A percentile compares a stretch with the other conserved stretches of the same genome.
Evolutionary conservation across 2,797 vertebrate species (phyloP).

Genomic region (Silurus lanzhouensis): DNA sequence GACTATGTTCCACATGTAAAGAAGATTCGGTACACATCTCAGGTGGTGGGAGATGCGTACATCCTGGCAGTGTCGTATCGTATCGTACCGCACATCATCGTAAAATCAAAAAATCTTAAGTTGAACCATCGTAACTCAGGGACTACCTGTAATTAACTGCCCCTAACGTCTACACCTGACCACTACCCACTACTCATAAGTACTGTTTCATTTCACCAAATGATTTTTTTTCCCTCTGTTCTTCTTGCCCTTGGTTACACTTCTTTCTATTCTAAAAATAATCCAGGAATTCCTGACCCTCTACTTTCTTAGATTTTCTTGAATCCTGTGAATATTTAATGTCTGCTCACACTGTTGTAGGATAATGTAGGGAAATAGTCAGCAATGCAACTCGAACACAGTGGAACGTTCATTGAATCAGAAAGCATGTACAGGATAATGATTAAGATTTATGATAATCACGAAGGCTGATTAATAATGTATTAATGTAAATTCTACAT

Average conservation of each 20-base stretch:
- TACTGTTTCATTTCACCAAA: too few species aligned
- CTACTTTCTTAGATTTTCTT: not conserved
- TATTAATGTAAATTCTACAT: slow-evolving; percentile 2
- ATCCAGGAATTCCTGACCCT: not conserved
- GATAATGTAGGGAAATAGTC: not conserved
- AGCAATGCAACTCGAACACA: slow-evolving; percentile 5
- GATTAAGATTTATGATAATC: slow-evolving; percentile 25
- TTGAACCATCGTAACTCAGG: too few species aligned
- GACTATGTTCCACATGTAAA: too few species aligned
- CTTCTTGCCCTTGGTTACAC: not conserved
- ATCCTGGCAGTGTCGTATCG: too few species aligned
- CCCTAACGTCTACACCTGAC: too few species aligned
- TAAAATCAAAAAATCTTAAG: too few species aligned
- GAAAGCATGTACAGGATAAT: not conserved
- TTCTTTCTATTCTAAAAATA: not conserved
- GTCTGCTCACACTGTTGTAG: not conserved
- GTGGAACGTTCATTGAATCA: not conserved
- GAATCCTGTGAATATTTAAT: slow-evolving; percentile 23
- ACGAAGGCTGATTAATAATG: not conserved
- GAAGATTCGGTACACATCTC: too few species aligned
- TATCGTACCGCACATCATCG: too few species aligned
- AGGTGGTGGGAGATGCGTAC: too few species aligned
- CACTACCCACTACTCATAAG: too few species aligned
- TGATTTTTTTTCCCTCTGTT: not conserved
- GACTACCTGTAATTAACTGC: too few species aligned